Percentiles rank a stretch among this genome's conserved stretches.
These are phyloP conservation scores for Paramormyrops kingsleyae DNA, from an alignment of 2,113 vertebrate genomes.

Conservation along the genomic window DNA sequence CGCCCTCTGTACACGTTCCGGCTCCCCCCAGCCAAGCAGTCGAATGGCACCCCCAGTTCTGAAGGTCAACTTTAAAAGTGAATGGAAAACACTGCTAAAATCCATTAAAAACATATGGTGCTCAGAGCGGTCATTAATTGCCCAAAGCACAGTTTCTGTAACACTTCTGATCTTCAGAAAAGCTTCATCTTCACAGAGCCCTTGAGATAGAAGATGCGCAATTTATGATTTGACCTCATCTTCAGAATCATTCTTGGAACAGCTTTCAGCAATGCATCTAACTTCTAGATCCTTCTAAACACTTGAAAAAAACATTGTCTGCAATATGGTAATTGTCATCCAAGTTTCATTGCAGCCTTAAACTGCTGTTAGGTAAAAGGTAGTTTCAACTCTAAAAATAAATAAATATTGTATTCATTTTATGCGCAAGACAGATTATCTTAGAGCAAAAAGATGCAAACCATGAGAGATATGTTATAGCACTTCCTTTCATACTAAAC, in stretches of 20 bases:
- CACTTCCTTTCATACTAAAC: background rate
- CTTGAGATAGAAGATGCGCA: background rate
- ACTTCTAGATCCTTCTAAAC: background rate
- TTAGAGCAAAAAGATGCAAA: background rate
- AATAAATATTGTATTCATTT: background rate
- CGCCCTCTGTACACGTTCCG: background rate
- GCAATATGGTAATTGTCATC: background rate
- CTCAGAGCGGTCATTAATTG: background rate
- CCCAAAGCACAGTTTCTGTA: background rate
- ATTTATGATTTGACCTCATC: background rate
- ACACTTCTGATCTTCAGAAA: slow-evolving; percentile 6
- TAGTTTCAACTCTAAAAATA: background rate
- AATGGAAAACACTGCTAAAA: background rate
- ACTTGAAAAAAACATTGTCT: background rate
- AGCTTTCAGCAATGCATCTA: background rate
- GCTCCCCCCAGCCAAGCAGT: background rate
- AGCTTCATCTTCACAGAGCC: background rate
- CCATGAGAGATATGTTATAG: background rate
- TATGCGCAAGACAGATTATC: background rate
- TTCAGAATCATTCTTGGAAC: background rate
- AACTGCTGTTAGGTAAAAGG: background rate
- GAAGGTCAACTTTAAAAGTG: background rate
- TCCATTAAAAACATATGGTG: background rate
- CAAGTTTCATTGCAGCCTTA: background rate
- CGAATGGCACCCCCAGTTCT: background rate